Base-by-base conservation (phyloP, 2,797 vertebrate species). In the Liparis tanakae region DNA sequence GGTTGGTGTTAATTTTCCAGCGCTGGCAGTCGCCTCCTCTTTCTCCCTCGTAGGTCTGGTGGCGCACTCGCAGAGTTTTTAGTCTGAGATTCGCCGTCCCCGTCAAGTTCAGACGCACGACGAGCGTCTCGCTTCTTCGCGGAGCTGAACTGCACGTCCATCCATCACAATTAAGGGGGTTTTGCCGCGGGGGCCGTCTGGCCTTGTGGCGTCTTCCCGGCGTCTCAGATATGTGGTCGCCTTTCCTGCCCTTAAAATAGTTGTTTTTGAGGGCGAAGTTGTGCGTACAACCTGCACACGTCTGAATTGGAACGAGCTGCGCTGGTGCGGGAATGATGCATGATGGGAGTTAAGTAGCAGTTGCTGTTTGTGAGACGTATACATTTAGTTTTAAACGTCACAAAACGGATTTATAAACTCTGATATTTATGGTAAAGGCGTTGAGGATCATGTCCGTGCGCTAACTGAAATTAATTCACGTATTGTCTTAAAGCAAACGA, bases 1-100 rank as follows among this genome's bases (percentile, higher is more conserved):
- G 53, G 67, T 68, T 78, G 82, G 83, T 79, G 86, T 85, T 89
- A 78, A 83, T 89, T 85, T 85, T 86, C 88, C 81, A 82, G 81
- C 22, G 46, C 74, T 79, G 78, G 82, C 80, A 84, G 83, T 82
- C 1, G 22, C 25, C 53, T 33, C 20, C 25, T 8, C 22, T 6
- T 12, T 22, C 50, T 53, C 51, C 13, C 22, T 17, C 7, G 6
- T 73, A 70, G 75, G 66, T 84, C 80, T 74, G 43, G 75, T 77
- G 78, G 64, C 76, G 69, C 61, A 64, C 67, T 77, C 18, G 1
- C 55, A n/a, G 63, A 86, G 66, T 62, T 56, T 30, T 30, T 30
- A 13, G 72, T 80, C 43, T 58, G 17, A 72, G 76, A 54, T 67
- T 69, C 48, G 68, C 48, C 62, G n/a, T 72, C 57, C 67, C 77